Base-by-base conservation (phyloP, 1,140 invertebrate genomes). In the Meloidogyne floridensis region DNA sequence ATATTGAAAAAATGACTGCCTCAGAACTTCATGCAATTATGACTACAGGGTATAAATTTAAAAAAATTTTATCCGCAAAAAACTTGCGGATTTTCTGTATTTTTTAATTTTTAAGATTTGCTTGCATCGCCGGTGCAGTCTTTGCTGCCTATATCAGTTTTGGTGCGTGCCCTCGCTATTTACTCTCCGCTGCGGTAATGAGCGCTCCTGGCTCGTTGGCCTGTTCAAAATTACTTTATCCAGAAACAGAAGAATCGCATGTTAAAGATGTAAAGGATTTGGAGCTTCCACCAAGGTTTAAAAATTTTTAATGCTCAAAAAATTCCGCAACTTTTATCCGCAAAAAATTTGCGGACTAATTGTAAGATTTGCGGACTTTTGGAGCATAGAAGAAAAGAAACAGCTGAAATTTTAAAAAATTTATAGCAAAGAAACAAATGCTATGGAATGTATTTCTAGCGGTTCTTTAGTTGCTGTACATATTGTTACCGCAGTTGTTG, bases 21-120 rank as follows among this genome's bases (percentile, higher is more conserved):
- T 97, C 95, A 0, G 96, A 98, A 91, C 90, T 98, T 0, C 95
- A 97, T 90, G 93, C 95, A 1, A 92, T 98, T 11, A 95, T 98
- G 94, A 93, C 94, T 4, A 94, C 94, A 1, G 96, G 96, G 77
- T 79, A 42, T 65, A 11, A 15, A n/a, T 0, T 70, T 80, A 65
- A 56, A 69, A 8, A 3, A 72, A 32, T 32, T 32, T 32, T 32
- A 32, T 32, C 32, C 32, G 32, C 32, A 32, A 32, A 32, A 32
- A 32, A 32, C 32, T 32, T 32, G 32, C 32, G 32, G 32, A 32
- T 32, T 32, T 32, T 32, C 2, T 32, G 32, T 71, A 65, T 59
- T 71, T 77, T 59, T 82, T 97, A 95, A 54, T 90, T 93, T 79
- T 72, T 51, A 9, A 79, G 77, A 10, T 97, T 98, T 91, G 94